Base-by-base conservation (phyloP, 2,113 vertebrate species). In the Cynocephalus volans region DNA sequence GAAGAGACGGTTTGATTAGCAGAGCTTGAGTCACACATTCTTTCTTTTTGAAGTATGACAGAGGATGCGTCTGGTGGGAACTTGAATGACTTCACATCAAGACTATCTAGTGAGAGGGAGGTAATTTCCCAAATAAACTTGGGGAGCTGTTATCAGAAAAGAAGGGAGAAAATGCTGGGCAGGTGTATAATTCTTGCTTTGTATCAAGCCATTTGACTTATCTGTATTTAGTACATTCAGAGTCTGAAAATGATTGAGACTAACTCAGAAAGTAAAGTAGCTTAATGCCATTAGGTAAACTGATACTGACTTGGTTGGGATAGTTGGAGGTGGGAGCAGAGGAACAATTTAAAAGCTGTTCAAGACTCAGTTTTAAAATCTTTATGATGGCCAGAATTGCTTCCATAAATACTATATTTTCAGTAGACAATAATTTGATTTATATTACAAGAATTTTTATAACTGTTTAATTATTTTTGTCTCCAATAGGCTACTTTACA, bases 371-470 rank as follows among this genome's bases (percentile, higher is more conserved):
- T 72, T 83, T 95, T 56, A 67, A 91, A 58, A 12, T 86, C 62
- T 93, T 92, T 31, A 54, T 92, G 24, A 81, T 93, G 84, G 56
- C 52, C 28, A 89, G 41, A 93, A 75, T 58, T 79, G 28, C 33
- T 93, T 77, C 73, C 45, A 36, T 76, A 85, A 84, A 93, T 17
- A 79, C 18, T 70, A 14, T 56, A 64, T 84, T 93, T 75, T 65
- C 26, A 21, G 26, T 54, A 86, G 41, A 52, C 1, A 73, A 76
- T n/a, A 80, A 45, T 77, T 45, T 65, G 3, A 89, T 76, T 93
- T 73, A 33, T 13, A 62, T 89, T 96, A 82, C n/a, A 97, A 93
- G 56, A 26, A 76, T 65, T 91, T 94, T 76, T 93, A 80, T 48
- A 81, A 79, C 41, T 50, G 13, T 60, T 52, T 52, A 90, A 76